phyloP scores from a whole-genome alignment of 2,797 vertebrate species.

The Channallabes apus region DNA sequence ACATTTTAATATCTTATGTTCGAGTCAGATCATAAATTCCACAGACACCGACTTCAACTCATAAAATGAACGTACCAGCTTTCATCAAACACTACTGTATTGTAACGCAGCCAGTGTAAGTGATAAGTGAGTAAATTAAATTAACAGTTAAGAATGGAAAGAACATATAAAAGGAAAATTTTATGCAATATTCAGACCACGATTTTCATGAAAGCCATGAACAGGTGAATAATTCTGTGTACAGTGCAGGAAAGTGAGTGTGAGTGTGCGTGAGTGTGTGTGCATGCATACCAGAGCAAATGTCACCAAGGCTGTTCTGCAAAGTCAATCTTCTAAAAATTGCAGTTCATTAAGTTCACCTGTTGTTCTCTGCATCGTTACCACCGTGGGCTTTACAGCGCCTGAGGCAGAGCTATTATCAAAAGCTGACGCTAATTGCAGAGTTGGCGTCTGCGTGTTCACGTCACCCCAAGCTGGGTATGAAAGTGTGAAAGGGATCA shows the following conservation, averaged over 20 bases:
- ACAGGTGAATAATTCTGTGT: no score
- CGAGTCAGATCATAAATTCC: neutral
- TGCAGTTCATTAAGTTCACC: constrained; percentile 17
- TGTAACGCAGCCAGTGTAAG: neutral
- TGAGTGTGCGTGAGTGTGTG: neutral
- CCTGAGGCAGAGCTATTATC: constrained; percentile 5
- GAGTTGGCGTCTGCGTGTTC: neutral
- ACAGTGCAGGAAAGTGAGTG: neutral
- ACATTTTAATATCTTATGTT: neutral
- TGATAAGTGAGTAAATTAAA: no score
- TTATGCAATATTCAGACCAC: neutral
- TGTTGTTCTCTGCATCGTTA: constrained; percentile 13
- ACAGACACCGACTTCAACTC: neutral
- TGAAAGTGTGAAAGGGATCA: neutral
- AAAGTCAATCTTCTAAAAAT: constrained; percentile 5
- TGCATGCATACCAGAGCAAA: neutral
- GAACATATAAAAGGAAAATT: neutral
- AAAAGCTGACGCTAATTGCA: constrained; percentile 14
- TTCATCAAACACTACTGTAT: neutral
- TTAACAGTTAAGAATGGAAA: neutral
- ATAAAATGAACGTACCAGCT: neutral
- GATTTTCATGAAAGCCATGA: no score
- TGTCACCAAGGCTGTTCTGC: neutral
- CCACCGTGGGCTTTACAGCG: neutral
- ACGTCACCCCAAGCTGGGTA: neutral